A percentile compares a stretch with the other conserved stretches of the same genome.
These are phyloP conservation scores for Leptoclinus maculatus DNA, from an alignment of 2,797 vertebrate species.

Conservation along the genomic window DNA sequence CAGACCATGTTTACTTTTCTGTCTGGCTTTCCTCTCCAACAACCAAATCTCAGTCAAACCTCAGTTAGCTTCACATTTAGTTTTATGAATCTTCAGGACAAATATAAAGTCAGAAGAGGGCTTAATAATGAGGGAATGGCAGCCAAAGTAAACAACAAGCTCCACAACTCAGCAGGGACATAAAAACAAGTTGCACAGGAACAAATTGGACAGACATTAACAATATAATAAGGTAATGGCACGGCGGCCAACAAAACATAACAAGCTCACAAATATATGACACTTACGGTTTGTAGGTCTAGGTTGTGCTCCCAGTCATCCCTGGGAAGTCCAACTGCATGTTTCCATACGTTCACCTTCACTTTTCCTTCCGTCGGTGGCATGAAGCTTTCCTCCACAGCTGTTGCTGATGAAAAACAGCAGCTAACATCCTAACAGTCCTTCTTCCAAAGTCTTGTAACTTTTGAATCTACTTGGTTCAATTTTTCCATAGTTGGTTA, in stretches of 20 bases:
- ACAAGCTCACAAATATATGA: neutral
- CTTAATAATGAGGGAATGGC: neutral
- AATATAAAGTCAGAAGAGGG: neutral
- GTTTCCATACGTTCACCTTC: neutral
- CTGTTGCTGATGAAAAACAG: neutral
- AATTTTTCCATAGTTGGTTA: too few species aligned
- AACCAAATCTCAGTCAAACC: neutral
- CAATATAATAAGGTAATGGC: neutral
- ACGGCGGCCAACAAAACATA: neutral
- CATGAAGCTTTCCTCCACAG: neutral
- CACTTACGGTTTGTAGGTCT: neutral
- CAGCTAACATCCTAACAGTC: neutral
- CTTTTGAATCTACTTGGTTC: neutral
- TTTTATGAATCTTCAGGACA: neutral
- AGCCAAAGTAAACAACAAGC: neutral
- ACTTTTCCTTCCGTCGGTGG: neutral
- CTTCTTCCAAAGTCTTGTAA: neutral
- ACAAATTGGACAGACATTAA: neutral
- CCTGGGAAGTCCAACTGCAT: neutral
- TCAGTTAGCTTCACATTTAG: too few species aligned
- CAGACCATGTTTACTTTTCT: slow-evolving; percentile 6
- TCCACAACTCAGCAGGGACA: neutral
- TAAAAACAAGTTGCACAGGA: neutral
- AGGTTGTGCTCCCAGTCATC: too few species aligned
- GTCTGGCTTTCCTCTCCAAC: neutral